These are phyloP conservation scores for Rallus limicola DNA, from an alignment of 2,113 vertebrate species.

Conservation along the genomic window DNA sequence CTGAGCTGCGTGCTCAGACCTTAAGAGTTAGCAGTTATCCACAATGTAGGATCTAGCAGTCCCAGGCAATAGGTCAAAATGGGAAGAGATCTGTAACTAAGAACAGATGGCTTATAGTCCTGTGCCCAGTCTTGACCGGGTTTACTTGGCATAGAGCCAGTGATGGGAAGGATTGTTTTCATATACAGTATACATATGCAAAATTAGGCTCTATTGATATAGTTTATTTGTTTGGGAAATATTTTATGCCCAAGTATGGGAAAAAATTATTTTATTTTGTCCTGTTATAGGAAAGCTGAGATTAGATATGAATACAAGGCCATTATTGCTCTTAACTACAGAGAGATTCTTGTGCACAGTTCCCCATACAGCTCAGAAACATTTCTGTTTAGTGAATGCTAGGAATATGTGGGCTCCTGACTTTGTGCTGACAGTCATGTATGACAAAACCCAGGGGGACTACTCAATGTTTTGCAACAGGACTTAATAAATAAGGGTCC, in stretches of 20 bases:
- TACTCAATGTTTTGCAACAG: not conserved
- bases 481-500: not conserved
- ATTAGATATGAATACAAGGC: not conserved
- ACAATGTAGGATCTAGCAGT: not conserved
- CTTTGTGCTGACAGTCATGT: not conserved
- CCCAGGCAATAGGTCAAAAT: not conserved
- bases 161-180: not conserved
- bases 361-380: not conserved
- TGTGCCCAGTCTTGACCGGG: not conserved
- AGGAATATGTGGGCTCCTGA: not conserved
- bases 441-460: not conserved
- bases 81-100: not conserved
- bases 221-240: not conserved
- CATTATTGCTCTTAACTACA: not conserved
- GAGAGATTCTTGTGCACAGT: not conserved
- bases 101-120: not conserved
- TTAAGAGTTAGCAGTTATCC: not conserved
- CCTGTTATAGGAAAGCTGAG: not conserved
- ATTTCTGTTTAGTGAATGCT: not conserved
- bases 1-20: not conserved
- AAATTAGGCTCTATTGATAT: not conserved
- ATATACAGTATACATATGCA: not conserved
- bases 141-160: not conserved
- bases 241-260: not conserved
- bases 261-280: not conserved